Conservation (phyloP, 2,888 invertebrate genomes). For the Leptura quadrifasciata region DNA sequence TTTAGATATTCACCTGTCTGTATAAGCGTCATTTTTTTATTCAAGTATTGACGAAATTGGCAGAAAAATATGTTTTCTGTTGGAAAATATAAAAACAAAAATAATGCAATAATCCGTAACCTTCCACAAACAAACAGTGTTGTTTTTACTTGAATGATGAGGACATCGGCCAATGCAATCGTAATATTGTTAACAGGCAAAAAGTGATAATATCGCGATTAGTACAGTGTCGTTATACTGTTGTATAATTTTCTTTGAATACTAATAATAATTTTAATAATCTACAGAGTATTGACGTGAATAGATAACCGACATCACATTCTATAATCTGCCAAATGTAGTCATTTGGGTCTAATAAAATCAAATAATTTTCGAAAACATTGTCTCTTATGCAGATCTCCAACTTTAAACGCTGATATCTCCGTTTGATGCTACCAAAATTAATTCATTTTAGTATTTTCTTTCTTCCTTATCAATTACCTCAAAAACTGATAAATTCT, state of each 20-base stretch:
- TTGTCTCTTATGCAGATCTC: too few relatives aligned
- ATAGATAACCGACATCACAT: too few relatives aligned
- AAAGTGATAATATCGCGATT: constrained; percentile 22
- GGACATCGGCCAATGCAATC: constrained; percentile 32
- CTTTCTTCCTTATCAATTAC: too few relatives aligned
- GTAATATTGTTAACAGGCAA: constrained; percentile 33
- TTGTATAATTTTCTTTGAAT: background rate
- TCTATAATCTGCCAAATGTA: too few relatives aligned
- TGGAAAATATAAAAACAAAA: constrained; percentile 21
- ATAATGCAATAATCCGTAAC: constrained; percentile 32
- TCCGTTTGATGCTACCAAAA: too few relatives aligned
- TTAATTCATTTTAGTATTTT: too few relatives aligned
- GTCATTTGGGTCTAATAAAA: too few relatives aligned
- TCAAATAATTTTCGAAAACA: too few relatives aligned
- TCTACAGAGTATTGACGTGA: too few relatives aligned
- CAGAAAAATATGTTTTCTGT: constrained; percentile 33
- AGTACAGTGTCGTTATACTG: constrained; percentile 14
- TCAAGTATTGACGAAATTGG: constrained; percentile 15
- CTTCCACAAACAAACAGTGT: constrained; percentile 31
- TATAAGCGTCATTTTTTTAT: constrained; percentile 9
- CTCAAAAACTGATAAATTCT: too few relatives aligned
- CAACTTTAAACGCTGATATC: too few relatives aligned
- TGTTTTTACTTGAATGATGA: constrained; percentile 26
- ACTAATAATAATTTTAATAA: constrained; percentile 1
- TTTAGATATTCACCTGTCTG: background rate